Percentiles rank a stretch among this genome's conserved stretches.
phyloP scores from a whole-genome alignment of 1,140 invertebrate species.

The Cherax quadricarinatus region DNA sequence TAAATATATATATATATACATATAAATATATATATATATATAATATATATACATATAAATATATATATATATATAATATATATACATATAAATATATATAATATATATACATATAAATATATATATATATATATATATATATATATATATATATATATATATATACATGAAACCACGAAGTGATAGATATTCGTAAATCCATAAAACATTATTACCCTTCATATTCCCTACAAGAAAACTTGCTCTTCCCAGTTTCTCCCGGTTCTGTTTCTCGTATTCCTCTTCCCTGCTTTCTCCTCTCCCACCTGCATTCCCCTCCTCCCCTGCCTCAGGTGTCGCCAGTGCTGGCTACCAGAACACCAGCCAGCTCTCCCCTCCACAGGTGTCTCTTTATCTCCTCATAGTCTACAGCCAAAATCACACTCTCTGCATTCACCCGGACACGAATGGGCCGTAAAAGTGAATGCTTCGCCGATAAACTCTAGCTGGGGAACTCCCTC shows the following conservation, averaged over 20 bases:
- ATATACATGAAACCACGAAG: too few relatives aligned
- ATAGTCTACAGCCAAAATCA: conserved; percentile 41
- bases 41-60: too few relatives aligned
- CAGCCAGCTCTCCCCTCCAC: background rate
- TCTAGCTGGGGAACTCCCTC: conserved; percentile 5
- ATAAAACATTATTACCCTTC: too few relatives aligned
- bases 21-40: too few relatives aligned
- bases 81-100: too few relatives aligned
- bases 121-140: too few relatives aligned
- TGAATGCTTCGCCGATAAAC: conserved; percentile 66
- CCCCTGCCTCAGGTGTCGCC: background rate
- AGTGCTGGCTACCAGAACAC: too few relatives aligned
- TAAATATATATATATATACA: too few relatives aligned
- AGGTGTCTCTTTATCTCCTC: conserved; percentile 63
- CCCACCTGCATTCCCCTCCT: background rate
- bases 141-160: too few relatives aligned
- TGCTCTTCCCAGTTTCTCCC: conserved; percentile 1
- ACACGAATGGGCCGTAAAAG: conserved; percentile 68
- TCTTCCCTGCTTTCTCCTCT: background rate
- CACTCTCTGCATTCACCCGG: conserved; percentile 58
- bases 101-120: too few relatives aligned
- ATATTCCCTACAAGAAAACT: background rate
- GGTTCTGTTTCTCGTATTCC: background rate
- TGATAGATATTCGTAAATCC: too few relatives aligned
- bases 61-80: too few relatives aligned